These are phyloP conservation scores for Stichopus horrens DNA, from an alignment of 53 echinoderm and acorn worm species.

Conservation along the genomic window DNA sequence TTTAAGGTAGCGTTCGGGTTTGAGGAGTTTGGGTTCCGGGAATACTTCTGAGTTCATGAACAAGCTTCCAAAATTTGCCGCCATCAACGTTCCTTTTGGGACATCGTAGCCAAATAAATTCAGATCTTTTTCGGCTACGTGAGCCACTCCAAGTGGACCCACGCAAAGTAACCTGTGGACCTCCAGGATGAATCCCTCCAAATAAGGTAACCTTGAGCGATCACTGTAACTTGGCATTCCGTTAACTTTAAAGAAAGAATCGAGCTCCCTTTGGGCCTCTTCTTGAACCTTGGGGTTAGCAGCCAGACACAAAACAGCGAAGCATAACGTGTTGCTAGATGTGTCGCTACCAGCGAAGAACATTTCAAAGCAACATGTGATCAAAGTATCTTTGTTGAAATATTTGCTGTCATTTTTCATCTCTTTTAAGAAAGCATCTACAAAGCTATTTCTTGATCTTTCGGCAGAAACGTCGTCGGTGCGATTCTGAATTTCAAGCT, in stretches of 20 bases:
- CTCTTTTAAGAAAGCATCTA: slow-evolving; percentile 8
- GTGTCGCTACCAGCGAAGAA: slow-evolving; percentile 40
- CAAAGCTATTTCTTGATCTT: neutral
- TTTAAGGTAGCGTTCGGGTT: slow-evolving; percentile 8
- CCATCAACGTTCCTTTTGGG: slow-evolving; percentile 10
- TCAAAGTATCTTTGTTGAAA: neutral
- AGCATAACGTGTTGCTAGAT: neutral
- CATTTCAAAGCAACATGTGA: slow-evolving; percentile 24
- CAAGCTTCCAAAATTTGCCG: slow-evolving; percentile 1
- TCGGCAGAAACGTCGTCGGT: neutral
- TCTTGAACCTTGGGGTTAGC: slow-evolving; percentile 9
- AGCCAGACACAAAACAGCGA: slow-evolving; percentile 14
- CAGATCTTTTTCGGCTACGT: neutral
- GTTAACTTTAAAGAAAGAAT: neutral
- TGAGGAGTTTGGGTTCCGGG: neutral
- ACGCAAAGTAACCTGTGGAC: neutral
- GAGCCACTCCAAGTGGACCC: neutral
- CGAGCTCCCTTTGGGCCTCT: slow-evolving; percentile 2
- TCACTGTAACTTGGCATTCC: slow-evolving; percentile 13
- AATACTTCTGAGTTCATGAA: slow-evolving; percentile 18
- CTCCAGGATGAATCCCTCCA: slow-evolving; percentile 21
- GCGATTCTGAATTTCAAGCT: neutral
- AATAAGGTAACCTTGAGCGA: slow-evolving; percentile 28
- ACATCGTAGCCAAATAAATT: slow-evolving; percentile 25
- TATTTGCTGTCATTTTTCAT: neutral